phyloP scores from a whole-genome alignment of 2,113 vertebrate species.

The Colinus virginianus region DNA sequence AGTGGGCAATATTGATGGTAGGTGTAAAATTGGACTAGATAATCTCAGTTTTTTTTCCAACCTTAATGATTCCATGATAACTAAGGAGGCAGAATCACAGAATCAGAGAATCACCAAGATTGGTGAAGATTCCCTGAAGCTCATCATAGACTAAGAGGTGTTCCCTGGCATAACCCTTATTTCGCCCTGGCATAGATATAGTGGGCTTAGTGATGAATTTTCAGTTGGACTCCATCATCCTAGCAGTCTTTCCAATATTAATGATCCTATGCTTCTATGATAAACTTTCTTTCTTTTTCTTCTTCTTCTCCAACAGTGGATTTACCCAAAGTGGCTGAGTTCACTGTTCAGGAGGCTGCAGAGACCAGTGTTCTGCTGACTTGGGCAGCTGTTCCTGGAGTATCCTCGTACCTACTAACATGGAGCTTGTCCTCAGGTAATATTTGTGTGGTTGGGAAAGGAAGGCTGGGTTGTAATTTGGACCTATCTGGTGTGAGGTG shows the following conservation, averaged over 20 bases:
- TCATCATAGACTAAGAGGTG: neutral
- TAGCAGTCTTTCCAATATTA: too few relatives aligned
- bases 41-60: too few relatives aligned
- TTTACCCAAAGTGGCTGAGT: slow-evolving; percentile 82
- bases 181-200: neutral
- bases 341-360: slow-evolving; percentile 73
- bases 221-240: too few relatives aligned
- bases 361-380: slow-evolving; percentile 80
- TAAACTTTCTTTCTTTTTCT: neutral
- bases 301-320: slow-evolving; percentile 73
- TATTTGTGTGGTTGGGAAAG: fast-evolving
- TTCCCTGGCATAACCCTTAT: neutral
- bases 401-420: slow-evolving; percentile 79
- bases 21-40: too few relatives aligned
- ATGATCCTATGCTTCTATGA: too few relatives aligned
- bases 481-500: neutral
- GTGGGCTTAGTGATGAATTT: too few relatives aligned
- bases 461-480: neutral
- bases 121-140: neutral
- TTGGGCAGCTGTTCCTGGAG: slow-evolving; percentile 80
- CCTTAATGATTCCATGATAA: neutral
- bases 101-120: too few relatives aligned
- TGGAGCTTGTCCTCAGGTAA: slow-evolving; percentile 88
- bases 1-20: too few relatives aligned
- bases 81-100: too few relatives aligned